Percentiles rank a stretch among this genome's conserved stretches.
phyloP scores from a whole-genome alignment of 2,113 vertebrate species.

The Bos indicus region DNA sequence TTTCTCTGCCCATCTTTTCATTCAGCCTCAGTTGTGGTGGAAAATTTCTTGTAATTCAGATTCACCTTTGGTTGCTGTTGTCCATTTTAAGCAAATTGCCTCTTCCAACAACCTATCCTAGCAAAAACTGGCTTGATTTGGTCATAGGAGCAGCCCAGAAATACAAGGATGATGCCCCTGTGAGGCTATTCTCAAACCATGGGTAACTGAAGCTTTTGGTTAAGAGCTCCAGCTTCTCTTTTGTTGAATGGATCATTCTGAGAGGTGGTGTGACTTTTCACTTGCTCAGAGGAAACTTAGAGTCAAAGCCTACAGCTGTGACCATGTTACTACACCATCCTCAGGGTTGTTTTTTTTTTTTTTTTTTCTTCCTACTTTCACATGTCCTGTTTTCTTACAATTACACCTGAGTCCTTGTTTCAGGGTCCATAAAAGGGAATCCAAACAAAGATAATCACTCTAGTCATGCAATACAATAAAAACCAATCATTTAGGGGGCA shows the following conservation, averaged over 20 bases:
- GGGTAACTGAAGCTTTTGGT: neutral
- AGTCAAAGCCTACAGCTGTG: neutral
- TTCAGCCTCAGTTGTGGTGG: neutral
- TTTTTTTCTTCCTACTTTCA: neutral
- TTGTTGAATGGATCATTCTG: neutral
- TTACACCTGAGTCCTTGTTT: neutral
- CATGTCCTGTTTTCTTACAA: neutral
- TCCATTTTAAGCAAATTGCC: neutral
- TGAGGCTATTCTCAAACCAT: neutral
- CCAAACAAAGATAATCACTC: neutral
- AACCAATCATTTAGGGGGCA: neutral
- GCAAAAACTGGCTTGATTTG: neutral
- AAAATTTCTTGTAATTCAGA: neutral
- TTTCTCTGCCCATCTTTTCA: neutral
- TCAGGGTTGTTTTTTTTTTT: accelerated
- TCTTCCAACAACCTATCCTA: neutral
- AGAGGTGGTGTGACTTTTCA: neutral
- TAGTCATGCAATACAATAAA: neutral
- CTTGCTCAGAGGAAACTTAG: neutral
- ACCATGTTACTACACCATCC: neutral
- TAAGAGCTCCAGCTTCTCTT: neutral
- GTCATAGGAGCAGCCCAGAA: neutral
- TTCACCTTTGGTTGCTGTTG: accelerated
- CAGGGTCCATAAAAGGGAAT: neutral
- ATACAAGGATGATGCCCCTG: neutral